These are phyloP conservation scores for Luidia sarsii DNA, from an alignment of 53 echinoderm and acorn worm species.

Conservation along the genomic window DNA sequence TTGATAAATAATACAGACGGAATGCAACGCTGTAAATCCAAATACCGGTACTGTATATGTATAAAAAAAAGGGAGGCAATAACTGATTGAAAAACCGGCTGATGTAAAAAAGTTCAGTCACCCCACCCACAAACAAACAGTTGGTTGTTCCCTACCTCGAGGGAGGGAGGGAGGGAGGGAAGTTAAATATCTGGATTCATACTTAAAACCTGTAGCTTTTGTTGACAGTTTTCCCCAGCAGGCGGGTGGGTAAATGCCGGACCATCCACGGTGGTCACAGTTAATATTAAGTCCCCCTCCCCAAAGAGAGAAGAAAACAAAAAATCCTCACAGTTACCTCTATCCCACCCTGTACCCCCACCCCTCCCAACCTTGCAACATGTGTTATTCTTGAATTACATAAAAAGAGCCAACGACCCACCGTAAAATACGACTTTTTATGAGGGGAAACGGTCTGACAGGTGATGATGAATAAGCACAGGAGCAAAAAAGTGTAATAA, in stretches of 20 bases:
- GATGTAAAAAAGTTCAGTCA: conserved; percentile 38
- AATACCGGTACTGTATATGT: too few species aligned
- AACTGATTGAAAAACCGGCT: conserved; percentile 3
- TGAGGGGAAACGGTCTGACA: conserved; percentile 7
- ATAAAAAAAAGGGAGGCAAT: too few species aligned
- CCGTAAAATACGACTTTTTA: conserved; percentile 36
- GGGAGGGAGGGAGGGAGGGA: too few species aligned
- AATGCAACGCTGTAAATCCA: too few species aligned
- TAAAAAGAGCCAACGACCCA: conserved; percentile 24
- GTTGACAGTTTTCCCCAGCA: too few species aligned
- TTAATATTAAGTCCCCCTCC: background rate
- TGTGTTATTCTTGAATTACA: conserved; percentile 30
- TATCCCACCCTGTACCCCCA: too few species aligned
- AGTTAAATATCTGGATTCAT: too few species aligned
- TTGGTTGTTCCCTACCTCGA: background rate
- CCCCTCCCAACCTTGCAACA: conserved; percentile 3
- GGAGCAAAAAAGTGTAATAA: background rate
- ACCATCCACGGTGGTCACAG: background rate
- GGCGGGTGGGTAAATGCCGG: background rate
- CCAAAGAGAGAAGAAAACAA: too few species aligned
- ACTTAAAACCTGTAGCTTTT: too few species aligned
- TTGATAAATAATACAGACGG: too few species aligned
- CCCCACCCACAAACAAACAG: conserved; percentile 2
- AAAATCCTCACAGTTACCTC: too few species aligned
- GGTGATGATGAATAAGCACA: conserved; percentile 19